Base-by-base conservation (phyloP, 2,113 vertebrate genomes). In the Plotosus lineatus region DNA sequence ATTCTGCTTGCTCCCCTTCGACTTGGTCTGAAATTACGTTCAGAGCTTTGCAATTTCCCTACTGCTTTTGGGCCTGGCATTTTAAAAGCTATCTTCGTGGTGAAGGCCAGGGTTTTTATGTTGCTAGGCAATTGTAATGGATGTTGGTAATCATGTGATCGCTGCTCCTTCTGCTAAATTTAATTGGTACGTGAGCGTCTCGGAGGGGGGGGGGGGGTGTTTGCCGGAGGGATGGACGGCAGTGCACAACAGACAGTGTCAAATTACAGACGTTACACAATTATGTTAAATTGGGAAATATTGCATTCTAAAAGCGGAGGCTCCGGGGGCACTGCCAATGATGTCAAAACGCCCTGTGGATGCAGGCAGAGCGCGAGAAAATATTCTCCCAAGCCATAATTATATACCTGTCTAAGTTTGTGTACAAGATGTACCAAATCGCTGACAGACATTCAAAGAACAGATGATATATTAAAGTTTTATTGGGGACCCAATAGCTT, bases 231-330 rank as follows among this genome's bases (percentile, higher is more conserved):
- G 89, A 90, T 17, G 26, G 78, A 58, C 50, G 53, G 53, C 26
- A 15, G 89, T 86, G 88, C 88, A 89, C 85, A 89, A 91, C 89
- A 88, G 89, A 85, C 84, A 87, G 91, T 88, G 88, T 91, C 89
- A 85, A 88, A 91, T 92, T 93, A 93, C 92, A 83, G 88, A 86
- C 90, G 87, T 91, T 89, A 91, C 85, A 87, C 90, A 92, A 91
- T 93, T 93, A 92, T 81, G 86, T 88, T 85, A 91, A 93, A 92
- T 93, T 92, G 89, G 90, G 91, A 92, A 92, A 93, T 93, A 93
- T 93, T 93, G 92, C 90, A 83, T 85, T 91, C 90, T 84, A 89
- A 85, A 83, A 85, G 86, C 82, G 71, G 85, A 87, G 87, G 81
- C 89, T 84, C 87, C 84, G 40, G 85, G 85, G 82, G 68, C 85